phyloP scores from a whole-genome alignment of 2,888 invertebrate genomes.

The Drosophila stalkeri region DNA sequence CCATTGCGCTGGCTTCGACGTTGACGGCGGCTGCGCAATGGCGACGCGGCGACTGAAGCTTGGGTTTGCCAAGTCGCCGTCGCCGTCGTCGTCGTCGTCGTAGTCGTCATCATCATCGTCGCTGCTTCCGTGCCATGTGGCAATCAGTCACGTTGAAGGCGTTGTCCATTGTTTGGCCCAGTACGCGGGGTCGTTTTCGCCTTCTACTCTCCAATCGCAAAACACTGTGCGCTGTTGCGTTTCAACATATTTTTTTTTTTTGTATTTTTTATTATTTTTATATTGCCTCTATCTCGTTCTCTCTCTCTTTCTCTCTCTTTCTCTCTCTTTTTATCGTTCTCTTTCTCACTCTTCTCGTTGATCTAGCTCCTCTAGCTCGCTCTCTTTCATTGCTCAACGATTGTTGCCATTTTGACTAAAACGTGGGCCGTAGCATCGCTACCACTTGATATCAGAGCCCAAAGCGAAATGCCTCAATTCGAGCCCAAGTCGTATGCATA shows the following conservation, averaged over 20 bases:
- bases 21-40: conserved; percentile 67
- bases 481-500: conserved; percentile 38
- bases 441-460: conserved; percentile 5
- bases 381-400: conserved; percentile 33
- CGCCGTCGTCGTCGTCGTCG: conserved; percentile 9
- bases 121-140: conserved; percentile 78
- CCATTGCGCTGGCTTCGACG: conserved; percentile 70
- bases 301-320: conserved; percentile 25
- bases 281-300: conserved; percentile 25
- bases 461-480: conserved; percentile 58
- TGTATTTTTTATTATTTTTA: no score
- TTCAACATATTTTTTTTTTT: conserved; percentile 20
- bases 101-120: conserved; percentile 5
- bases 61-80: conserved; percentile 30
- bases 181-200: conserved; percentile 59
- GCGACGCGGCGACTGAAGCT: conserved; percentile 49
- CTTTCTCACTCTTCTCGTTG: neutral
- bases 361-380: neutral
- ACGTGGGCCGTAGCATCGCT: conserved; percentile 3
- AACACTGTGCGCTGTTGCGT: conserved; percentile 61
- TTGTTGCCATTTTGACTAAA: conserved; percentile 71
- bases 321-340: conserved; percentile 6
- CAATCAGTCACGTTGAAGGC: conserved; percentile 78
- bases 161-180: conserved; percentile 65
- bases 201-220: conserved; percentile 76